Conservation (phyloP, 2,888 invertebrate species). For the Hermaeophaga mercurialis region DNA sequence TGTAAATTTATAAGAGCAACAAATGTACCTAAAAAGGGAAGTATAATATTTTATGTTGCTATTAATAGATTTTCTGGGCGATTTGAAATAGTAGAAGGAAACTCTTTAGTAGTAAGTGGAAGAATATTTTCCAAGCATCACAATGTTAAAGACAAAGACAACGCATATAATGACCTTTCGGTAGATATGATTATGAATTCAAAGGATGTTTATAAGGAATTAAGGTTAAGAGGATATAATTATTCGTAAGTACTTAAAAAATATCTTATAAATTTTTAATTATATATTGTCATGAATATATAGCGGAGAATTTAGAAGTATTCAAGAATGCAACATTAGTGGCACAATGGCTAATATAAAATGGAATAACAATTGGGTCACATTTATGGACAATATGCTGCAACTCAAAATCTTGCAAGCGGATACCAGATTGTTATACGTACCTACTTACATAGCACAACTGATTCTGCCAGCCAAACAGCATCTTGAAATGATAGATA, state of each 20-base stretch:
- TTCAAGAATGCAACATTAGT: constrained; percentile 40
- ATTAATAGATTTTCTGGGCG: constrained; percentile 38
- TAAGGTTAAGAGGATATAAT: constrained; percentile 72
- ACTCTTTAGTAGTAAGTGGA: constrained; percentile 37
- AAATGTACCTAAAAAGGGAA: constrained; percentile 60
- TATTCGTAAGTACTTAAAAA: constrained; percentile 43
- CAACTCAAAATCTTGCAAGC: constrained; percentile 73
- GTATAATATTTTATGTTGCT: constrained; percentile 58
- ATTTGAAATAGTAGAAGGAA: constrained; percentile 47
- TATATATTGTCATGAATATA: constrained; percentile 6
- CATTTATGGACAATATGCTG: constrained; percentile 86
- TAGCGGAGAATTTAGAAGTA: constrained; percentile 42
- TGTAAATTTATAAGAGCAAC: constrained; percentile 63
- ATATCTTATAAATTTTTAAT: neutral
- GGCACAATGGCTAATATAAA: constrained; percentile 34
- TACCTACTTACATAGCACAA: constrained; percentile 66
- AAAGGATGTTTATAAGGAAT: constrained; percentile 70
- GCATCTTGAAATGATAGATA: constrained; percentile 40
- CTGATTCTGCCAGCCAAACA: constrained; percentile 59
- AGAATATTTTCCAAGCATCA: neutral
- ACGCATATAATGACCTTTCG: neutral
- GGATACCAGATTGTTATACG: constrained; percentile 68
- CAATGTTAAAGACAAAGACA: neutral
- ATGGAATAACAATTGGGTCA: constrained; percentile 72
- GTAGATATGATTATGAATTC: constrained; percentile 58